These are phyloP conservation scores for Oryzias celebensis DNA, from an alignment of 2,113 vertebrate genomes.

Conservation along the genomic window DNA sequence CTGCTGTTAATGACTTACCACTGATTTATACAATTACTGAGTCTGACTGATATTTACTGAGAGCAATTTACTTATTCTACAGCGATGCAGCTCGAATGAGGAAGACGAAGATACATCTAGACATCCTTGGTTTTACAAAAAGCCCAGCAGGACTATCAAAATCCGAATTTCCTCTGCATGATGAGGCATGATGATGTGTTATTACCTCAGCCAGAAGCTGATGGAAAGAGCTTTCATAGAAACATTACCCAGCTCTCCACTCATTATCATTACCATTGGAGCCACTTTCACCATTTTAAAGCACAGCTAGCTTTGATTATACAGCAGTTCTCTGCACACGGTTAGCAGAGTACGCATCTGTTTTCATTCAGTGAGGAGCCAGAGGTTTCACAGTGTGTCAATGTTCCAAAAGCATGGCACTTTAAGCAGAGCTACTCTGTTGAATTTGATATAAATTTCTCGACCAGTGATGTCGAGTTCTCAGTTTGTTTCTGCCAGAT, in stretches of 20 bases:
- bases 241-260: neutral
- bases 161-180: neutral
- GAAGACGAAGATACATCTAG: too few species aligned
- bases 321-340: neutral
- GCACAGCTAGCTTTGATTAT: conserved; percentile 24
- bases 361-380: neutral
- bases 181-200: neutral
- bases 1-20: neutral
- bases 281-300: conserved; percentile 5
- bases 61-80: neutral
- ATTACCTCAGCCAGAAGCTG: conserved; percentile 3
- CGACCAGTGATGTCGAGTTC: too few species aligned
- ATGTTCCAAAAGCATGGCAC: neutral
- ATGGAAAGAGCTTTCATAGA: neutral
- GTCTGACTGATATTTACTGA: conserved; percentile 14
- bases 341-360: too few species aligned
- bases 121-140: neutral
- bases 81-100: neutral
- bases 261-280: conserved; percentile 12
- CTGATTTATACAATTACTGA: neutral
- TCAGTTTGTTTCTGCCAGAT: too few species aligned
- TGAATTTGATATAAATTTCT: neutral
- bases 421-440: neutral
- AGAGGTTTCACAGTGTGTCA: neutral
- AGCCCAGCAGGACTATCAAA: neutral